Base-by-base conservation (phyloP, 1,140 invertebrate species). In the Drosophila bifasciata region DNA sequence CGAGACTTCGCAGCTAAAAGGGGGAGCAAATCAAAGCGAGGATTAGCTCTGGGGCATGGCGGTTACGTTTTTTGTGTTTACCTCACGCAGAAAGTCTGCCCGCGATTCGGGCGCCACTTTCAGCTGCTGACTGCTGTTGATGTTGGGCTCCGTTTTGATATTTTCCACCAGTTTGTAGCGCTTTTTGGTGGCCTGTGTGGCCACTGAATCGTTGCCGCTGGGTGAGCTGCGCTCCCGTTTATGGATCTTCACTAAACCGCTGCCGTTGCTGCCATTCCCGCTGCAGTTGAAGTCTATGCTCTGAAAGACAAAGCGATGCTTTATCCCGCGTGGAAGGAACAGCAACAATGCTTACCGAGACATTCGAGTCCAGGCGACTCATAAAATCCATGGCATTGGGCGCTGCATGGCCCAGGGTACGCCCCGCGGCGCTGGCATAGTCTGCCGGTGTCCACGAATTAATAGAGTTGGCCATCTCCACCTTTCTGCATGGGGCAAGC, bases 401-500 rank as follows among this genome's bases (percentile, higher is more conserved):
- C 81, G 92, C 48, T 2, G 51, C 23, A 5, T 48, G 88, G 55
- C 91, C 90, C 90, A 60, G 85, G 45, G 41, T 90, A 80, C 48
- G 51, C 1, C 89, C 89, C 5, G 78, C 68, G 15, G 85, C 88
- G 17, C 52, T 50, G 5, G 67, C 71, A 90, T 93, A 93, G 17
- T 90, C 90, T 17, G 58, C 80, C 1, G 90, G 90, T 5, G 80
- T 67, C 90, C 90, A 91, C 2, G 72, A 59, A 52, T 84, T 70
- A 1, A 94, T 93, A 55, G 93, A 92, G 91, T 94, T 93, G 28
- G 93, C 92, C 76, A 93, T 93, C 39, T 91, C 90, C 48, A 86
- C 80, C 70, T 91, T 86, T 5, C 90, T 91, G 16, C 11, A 62
- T 21, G 19, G 28, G 44, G 15, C 8, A 4, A 15, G 28, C 8